Evolutionary conservation across 2,797 vertebrate species (phyloP).

Genomic region (Spea hammondii): DNA sequence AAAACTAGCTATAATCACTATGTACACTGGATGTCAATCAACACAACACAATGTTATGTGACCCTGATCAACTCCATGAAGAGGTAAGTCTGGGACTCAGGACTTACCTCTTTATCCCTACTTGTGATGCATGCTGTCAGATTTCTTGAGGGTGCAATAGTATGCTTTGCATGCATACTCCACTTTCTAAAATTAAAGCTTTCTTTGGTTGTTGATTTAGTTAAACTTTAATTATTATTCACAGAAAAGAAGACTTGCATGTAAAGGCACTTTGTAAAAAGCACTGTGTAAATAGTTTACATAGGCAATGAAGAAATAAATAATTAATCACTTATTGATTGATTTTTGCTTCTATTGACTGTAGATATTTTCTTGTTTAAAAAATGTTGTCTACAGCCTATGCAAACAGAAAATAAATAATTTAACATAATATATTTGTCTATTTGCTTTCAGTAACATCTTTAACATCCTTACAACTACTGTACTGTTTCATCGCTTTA

Average conservation of each 20-base stretch:
- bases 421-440: neutral
- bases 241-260: neutral
- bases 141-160: too few relatives aligned
- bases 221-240: too few relatives aligned
- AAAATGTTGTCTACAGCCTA: neutral
- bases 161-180: too few relatives aligned
- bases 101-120: too few relatives aligned
- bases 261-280: neutral
- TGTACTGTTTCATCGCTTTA: too few relatives aligned
- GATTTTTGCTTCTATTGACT: neutral
- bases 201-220: too few relatives aligned
- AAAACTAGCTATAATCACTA: neutral
- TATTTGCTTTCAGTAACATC: neutral
- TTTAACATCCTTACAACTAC: neutral
- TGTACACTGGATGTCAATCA: constrained; percentile 15
- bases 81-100: too few relatives aligned
- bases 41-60: neutral
- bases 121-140: too few relatives aligned
- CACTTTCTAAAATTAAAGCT: too few relatives aligned
- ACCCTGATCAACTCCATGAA: too few relatives aligned
- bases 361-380: neutral
- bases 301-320: constrained; percentile 3
- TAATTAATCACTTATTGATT: constrained; percentile 20
- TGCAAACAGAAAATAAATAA: neutral
- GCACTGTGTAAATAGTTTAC: neutral